Conservation (phyloP, 1,140 invertebrate species). For the Heliothis virescens region DNA sequence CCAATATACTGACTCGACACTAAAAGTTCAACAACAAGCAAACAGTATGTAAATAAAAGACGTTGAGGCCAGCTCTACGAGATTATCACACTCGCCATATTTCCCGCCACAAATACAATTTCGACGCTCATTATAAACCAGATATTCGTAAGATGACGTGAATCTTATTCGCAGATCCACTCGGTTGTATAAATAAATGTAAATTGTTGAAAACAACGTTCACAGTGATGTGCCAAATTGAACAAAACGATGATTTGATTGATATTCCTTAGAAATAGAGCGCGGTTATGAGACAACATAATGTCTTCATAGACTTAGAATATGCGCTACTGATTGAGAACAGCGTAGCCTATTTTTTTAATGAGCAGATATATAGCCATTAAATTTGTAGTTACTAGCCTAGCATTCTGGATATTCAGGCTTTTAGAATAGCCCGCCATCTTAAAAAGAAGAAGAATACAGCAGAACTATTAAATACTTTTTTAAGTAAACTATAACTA, state of each 20-base stretch:
- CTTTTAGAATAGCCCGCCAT: too few species aligned
- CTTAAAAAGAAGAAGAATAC: too few species aligned
- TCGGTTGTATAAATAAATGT: conserved; percentile 37
- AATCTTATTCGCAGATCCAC: conserved; percentile 45
- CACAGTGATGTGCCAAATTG: conserved; percentile 32
- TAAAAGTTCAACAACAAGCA: background rate
- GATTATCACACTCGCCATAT: background rate
- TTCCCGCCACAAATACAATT: conserved; percentile 11
- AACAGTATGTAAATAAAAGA: background rate
- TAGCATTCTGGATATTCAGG: too few species aligned
- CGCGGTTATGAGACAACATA: background rate
- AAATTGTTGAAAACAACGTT: conserved; percentile 36
- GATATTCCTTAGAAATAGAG: conserved; percentile 24
- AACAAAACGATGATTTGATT: background rate
- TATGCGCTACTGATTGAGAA: conserved; percentile 16
- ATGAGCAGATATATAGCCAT: too few species aligned
- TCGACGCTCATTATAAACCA: conserved; percentile 22
- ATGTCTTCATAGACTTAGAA: conserved; percentile 35
- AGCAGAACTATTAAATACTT: too few species aligned
- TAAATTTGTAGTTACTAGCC: too few species aligned
- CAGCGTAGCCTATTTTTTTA: background rate
- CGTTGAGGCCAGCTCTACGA: background rate
- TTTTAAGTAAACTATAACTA: background rate
- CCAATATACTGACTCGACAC: background rate
- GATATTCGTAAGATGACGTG: conserved; percentile 37